A percentile compares a stretch with the other conserved stretches of the same genome.
Conservation (phyloP, 2,797 vertebrate genomes). For the Malurus splendens region DNA sequence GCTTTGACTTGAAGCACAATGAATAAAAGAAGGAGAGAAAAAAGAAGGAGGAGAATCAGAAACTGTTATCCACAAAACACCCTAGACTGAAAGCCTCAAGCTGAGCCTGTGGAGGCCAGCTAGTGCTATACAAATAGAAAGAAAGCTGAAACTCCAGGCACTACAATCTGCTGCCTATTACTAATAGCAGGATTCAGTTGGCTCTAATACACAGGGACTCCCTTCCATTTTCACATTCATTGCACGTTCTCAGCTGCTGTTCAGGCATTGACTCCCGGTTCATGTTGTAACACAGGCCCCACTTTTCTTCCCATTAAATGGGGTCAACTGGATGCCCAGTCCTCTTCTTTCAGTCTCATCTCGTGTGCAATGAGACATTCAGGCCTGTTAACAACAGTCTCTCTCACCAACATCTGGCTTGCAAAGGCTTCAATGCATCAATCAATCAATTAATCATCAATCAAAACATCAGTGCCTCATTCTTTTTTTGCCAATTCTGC, state of each 20-base stretch:
- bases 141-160: not conserved
- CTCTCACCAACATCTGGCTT: not conserved
- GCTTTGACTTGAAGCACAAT: conserved; percentile 1
- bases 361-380: not conserved
- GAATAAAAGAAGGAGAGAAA: conserved; percentile 7
- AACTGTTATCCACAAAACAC: not conserved
- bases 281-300: not conserved
- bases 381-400: not conserved
- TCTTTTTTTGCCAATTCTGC: not conserved
- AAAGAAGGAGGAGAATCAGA: not conserved
- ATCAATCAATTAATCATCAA: not conserved
- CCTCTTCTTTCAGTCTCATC: not conserved
- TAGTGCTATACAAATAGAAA: not conserved
- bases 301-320: not conserved
- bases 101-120: not conserved
- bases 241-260: not conserved
- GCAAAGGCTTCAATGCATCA: not conserved
- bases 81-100: not conserved
- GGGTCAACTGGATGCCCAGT: not conserved
- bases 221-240: not conserved
- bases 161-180: not conserved
- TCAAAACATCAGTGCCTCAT: not conserved
- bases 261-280: not conserved
- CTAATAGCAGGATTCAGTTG: not conserved
- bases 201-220: not conserved